Conservation (phyloP, 1,140 invertebrate genomes). For the Holcopasites calliopsidis region DNA sequence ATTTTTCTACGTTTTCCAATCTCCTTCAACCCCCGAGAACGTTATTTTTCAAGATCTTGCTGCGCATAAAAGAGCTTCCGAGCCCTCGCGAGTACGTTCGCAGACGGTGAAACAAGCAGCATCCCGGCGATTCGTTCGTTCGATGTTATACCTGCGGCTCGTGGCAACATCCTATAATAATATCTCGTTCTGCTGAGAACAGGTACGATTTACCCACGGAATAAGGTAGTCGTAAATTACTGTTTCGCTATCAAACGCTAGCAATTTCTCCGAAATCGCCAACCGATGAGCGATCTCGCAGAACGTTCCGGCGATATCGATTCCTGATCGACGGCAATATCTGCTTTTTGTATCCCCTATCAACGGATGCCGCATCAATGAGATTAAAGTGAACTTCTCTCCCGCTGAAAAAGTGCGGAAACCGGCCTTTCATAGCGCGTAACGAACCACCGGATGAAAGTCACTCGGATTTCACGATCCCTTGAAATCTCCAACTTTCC, state of each 20-base stretch:
- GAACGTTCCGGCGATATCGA: too few species aligned
- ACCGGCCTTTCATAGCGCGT: slow-evolving; percentile 24
- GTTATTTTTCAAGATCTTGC: slow-evolving; percentile 48
- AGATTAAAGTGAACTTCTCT: neutral
- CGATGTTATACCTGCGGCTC: too few species aligned
- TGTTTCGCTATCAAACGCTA: too few species aligned
- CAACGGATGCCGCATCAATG: too few species aligned
- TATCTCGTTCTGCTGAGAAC: too few species aligned
- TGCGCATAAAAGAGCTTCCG: slow-evolving; percentile 40
- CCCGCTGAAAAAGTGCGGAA: neutral
- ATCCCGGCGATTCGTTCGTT: neutral
- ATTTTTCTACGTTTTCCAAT: slow-evolving; percentile 39
- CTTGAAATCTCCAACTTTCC: slow-evolving; percentile 26
- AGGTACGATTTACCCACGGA: too few species aligned
- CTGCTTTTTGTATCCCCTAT: too few species aligned
- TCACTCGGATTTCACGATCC: slow-evolving; percentile 31
- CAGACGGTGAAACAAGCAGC: slow-evolving; percentile 40
- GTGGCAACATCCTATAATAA: too few species aligned
- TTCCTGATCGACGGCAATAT: too few species aligned
- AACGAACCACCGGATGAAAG: slow-evolving; percentile 42
- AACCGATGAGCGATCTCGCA: too few species aligned
- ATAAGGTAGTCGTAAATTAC: too few species aligned
- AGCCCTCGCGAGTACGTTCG: slow-evolving; percentile 29
- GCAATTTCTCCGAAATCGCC: too few species aligned
- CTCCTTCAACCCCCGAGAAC: slow-evolving; percentile 43